Evolutionary conservation across 2,888 invertebrate species (phyloP), one percentile per base, ranked within the genome.

Genomic region (Drosophila yooni): DNA sequence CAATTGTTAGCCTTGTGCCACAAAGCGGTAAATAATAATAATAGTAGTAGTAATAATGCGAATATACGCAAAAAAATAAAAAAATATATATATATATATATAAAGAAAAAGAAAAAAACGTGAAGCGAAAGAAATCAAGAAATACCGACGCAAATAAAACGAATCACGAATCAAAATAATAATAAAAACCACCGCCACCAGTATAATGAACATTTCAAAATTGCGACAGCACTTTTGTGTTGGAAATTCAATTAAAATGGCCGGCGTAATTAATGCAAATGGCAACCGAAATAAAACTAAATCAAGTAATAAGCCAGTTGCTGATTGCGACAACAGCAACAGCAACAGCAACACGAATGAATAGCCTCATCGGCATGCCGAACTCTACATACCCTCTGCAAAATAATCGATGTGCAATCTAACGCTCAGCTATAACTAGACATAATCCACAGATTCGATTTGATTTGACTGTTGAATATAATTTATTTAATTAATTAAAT

Each of bases 1-100:
- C 89, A 87, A 88, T 78, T 76, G 68, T 57, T 82, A 88, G 84
- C 88, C 88, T 90, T 88, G 88, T 90, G 91, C 90, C 88, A 87
- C 71, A 90, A 90, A 90, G 62, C 72, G 18, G 62, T 72, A 71
- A 81, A 88, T 83, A 83, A 79, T 85, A 80, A 21, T 21, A 21
- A 79, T 83, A 21, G 56, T 56, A 38, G 56, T 56, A n/a, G 79
- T 88, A 80, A 76, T 82, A 85, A 89, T 88, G 86, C 69, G 83
- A 85, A 69, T 46, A 25, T 15, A 50, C 62, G 51, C 72, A 63
- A 54, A 70, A 66, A 71, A 72, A 62, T 33, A 57, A 31, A 10
- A 2, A 31, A 1, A 21, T 21, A 21, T 21, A 21, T 21, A 21
- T 21, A 21, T 21, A 21, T 31, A 0, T 31, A 31, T 33, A 3